Evolutionary conservation across 2,113 vertebrate genomes (phyloP).

Genomic region (Phylloscopus trochiloides): DNA sequence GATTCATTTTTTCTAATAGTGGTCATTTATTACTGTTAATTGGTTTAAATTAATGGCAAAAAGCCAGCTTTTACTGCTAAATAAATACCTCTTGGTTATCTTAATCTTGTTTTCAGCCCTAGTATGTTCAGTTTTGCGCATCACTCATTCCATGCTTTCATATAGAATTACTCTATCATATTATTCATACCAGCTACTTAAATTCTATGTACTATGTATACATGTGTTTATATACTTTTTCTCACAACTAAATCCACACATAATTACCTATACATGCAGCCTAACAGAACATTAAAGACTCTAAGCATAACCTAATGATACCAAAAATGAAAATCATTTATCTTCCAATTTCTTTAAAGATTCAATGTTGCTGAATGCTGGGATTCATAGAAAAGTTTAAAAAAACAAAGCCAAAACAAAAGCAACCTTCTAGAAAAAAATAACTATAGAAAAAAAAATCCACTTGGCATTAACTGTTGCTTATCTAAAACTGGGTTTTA

Average conservation of each 20-base stretch:
- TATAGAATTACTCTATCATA: constrained; percentile 26
- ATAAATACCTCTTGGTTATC: constrained; percentile 52
- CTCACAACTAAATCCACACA: constrained; percentile 29
- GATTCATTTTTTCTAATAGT: constrained; percentile 44
- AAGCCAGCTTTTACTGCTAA: constrained; percentile 62
- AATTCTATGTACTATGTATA: constrained; percentile 19
- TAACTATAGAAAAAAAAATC: constrained; percentile 36
- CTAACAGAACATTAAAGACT: constrained; percentile 4
- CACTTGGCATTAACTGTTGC: constrained; percentile 52
- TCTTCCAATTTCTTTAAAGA: constrained; percentile 60
- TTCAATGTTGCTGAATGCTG: constrained; percentile 56
- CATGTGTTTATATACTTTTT: constrained; percentile 38
- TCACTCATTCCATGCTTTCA: constrained; percentile 45
- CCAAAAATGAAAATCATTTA: background rate
- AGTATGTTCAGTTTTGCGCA: constrained; percentile 22
- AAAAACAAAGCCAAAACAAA: constrained; percentile 3
- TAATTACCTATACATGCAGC: background rate
- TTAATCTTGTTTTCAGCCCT: constrained; percentile 52
- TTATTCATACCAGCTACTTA: constrained; percentile 9
- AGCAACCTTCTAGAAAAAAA: constrained; percentile 16
- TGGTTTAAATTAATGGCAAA: constrained; percentile 59
- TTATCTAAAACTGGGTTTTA: constrained; percentile 41
- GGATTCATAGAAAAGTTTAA: constrained; percentile 42
- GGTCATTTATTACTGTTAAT: constrained; percentile 53
- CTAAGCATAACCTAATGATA: background rate